phyloP scores from a whole-genome alignment of 2,797 vertebrate genomes.

The Sebastes minor region DNA sequence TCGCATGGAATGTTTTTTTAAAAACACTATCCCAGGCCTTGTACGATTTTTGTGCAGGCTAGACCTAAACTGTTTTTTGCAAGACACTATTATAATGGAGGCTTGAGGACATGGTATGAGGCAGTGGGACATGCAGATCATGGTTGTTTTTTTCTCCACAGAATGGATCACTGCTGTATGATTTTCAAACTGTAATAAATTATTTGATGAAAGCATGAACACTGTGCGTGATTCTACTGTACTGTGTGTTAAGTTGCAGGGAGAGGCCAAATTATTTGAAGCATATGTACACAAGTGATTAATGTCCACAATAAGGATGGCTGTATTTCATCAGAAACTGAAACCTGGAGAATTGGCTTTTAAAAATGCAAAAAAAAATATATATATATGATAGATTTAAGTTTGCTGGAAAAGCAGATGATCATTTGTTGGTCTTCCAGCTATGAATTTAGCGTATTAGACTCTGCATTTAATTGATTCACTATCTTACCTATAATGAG shows the following conservation, averaged over 20 bases:
- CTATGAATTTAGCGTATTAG: neutral
- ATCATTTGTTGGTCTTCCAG: neutral
- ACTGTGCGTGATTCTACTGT: neutral
- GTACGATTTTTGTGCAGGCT: neutral
- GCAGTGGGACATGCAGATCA: neutral
- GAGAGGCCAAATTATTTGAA: neutral
- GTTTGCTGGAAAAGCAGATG: neutral
- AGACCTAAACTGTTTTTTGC: neutral
- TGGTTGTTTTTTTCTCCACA: neutral
- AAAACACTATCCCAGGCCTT: neutral
- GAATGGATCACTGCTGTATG: constrained; percentile 19
- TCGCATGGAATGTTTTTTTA: constrained; percentile 35
- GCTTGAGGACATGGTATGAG: neutral
- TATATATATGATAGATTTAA: neutral
- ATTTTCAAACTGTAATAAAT: constrained; percentile 55
- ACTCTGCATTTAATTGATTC: neutral
- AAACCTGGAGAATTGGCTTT: neutral
- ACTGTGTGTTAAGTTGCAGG: neutral
- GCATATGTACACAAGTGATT: neutral
- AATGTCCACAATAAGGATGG: neutral
- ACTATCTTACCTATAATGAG: neutral
- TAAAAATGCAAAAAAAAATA: neutral
- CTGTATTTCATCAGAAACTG: neutral
- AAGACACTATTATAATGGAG: constrained; percentile 28
- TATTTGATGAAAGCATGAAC: constrained; percentile 42